Percentiles rank a stretch among this genome's conserved stretches.
Conservation (phyloP, 2,797 vertebrate species). For the Coilia nasus region DNA sequence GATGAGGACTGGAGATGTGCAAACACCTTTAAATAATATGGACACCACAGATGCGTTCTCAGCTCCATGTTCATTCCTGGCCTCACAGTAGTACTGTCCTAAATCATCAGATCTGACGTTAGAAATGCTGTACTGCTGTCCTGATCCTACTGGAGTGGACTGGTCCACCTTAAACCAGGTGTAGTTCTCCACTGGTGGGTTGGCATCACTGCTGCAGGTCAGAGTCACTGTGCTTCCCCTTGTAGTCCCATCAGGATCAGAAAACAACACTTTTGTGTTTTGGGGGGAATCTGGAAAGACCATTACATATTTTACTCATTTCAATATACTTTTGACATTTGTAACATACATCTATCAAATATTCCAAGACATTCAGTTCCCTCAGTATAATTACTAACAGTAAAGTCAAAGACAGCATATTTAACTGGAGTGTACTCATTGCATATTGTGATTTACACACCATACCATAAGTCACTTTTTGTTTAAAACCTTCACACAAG, state of each 20-base stretch:
- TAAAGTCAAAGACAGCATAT: too few species aligned
- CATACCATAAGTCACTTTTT: too few species aligned
- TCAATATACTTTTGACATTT: too few species aligned
- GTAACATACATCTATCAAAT: too few species aligned
- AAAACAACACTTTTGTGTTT: background rate
- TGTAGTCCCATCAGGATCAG: background rate
- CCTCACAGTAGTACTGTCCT: slow-evolving; percentile 30
- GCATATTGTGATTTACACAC: too few species aligned
- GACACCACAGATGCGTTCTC: background rate
- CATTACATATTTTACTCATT: too few species aligned
- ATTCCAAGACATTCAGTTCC: too few species aligned
- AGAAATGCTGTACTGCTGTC: slow-evolving; percentile 14
- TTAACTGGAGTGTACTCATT: too few species aligned
- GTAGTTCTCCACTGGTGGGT: background rate
- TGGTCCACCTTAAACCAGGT: slow-evolving; percentile 1
- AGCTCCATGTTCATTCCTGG: slow-evolving; percentile 29
- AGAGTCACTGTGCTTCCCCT: background rate
- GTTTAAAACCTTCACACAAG: too few species aligned
- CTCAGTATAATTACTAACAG: too few species aligned
- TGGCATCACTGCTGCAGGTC: background rate
- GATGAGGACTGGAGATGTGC: background rate
- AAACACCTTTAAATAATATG: background rate
- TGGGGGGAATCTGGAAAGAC: background rate
- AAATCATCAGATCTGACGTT: background rate
- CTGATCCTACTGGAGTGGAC: slow-evolving; percentile 21